Evolutionary conservation across 2,113 vertebrate species (phyloP).

Genomic region (Heterotis niloticus): DNA sequence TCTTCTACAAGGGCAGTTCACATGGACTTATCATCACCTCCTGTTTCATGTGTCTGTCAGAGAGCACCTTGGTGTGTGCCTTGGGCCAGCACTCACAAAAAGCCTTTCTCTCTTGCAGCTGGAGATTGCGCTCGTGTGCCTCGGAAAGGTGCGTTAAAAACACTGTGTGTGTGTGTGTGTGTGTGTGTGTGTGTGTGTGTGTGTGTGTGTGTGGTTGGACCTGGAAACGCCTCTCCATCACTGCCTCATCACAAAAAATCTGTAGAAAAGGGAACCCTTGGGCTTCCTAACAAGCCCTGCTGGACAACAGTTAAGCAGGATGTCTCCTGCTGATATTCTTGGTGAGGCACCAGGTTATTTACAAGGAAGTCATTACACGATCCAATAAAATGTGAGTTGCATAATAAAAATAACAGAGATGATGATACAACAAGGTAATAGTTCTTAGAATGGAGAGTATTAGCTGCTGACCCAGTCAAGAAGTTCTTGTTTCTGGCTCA

Average conservation of each 20-base stretch:
- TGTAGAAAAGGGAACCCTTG: constrained; percentile 10
- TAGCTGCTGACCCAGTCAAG: background rate
- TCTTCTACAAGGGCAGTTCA: too few relatives aligned
- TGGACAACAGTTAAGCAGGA: background rate
- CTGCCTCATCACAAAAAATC: constrained; percentile 3
- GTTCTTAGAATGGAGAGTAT: background rate
- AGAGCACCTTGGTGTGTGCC: background rate
- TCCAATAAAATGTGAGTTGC: background rate
- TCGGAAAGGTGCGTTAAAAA: constrained; percentile 38
- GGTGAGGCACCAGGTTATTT: background rate
- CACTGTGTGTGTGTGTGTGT: constrained; percentile 9
- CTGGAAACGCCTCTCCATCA: constrained; percentile 28
- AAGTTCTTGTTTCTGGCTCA: background rate
- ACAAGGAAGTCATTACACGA: background rate
- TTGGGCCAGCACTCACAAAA: background rate
- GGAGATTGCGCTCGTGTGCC: constrained; percentile 21
- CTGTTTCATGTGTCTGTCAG: constrained; percentile 33
- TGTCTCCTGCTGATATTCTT: constrained; percentile 4
- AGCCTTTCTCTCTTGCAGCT: constrained; percentile 38
- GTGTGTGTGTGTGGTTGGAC: constrained; percentile 10
- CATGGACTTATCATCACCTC: constrained; percentile 14
- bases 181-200: constrained; percentile 8
- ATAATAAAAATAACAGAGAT: background rate
- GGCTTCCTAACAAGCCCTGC: constrained; percentile 41
- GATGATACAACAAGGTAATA: background rate